These are phyloP conservation scores for Panorpa germanica DNA, from an alignment of 2,888 invertebrate genomes.

Conservation along the genomic window DNA sequence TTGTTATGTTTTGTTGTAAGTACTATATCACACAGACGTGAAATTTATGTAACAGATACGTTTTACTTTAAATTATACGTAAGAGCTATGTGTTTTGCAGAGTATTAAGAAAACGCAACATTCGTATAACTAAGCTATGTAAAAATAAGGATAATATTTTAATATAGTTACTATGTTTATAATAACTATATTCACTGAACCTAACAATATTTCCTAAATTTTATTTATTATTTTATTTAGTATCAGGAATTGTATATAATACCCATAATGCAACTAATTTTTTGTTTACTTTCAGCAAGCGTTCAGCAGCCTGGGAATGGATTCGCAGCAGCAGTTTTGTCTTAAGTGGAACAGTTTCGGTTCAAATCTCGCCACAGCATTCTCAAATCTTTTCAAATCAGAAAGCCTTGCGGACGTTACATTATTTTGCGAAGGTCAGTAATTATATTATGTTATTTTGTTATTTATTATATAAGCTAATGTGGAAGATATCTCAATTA, in stretches of 20 bases:
- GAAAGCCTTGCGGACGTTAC: conserved; percentile 86
- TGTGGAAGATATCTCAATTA: neutral
- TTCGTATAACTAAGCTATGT: too few species aligned
- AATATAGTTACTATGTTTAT: too few species aligned
- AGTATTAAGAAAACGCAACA: too few species aligned
- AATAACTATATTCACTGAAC: too few species aligned
- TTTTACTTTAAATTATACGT: too few species aligned
- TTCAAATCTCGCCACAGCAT: conserved; percentile 79
- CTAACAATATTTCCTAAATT: too few species aligned
- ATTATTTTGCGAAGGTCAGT: conserved; percentile 81
- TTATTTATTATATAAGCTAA: neutral
- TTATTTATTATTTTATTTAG: conserved; percentile 4
- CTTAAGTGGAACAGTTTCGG: conserved; percentile 93
- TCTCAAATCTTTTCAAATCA: conserved; percentile 83
- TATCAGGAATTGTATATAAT: neutral
- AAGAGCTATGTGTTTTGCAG: too few species aligned
- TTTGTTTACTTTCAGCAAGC: conserved; percentile 33
- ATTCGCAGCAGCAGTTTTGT: conserved; percentile 89
- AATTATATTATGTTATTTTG: conserved; percentile 4
- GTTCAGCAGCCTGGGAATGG: conserved; percentile 67
- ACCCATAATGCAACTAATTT: too few species aligned
- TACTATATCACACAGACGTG: too few species aligned
- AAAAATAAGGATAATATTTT: too few species aligned
- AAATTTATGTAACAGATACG: too few species aligned
- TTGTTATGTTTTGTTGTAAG: too few species aligned